Base-by-base conservation (phyloP, 2,888 invertebrate species). In the Eutolmus rufibarbis region DNA sequence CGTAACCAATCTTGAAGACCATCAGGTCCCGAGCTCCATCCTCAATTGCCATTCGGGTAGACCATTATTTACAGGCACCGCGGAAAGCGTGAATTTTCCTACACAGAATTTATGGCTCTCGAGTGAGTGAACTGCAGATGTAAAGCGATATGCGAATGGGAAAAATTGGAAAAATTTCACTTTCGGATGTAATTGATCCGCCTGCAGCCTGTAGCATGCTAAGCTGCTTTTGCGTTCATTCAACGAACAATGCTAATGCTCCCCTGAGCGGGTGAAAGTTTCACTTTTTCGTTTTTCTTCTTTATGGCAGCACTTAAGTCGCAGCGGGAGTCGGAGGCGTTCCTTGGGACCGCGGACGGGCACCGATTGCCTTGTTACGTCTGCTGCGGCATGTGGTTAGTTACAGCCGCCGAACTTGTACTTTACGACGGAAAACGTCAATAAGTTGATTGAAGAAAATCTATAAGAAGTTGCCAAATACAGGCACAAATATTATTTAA, bases 241-340 rank as follows among this genome's bases (percentile, higher is more conserved):
- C 78, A 57, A n/a, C 34, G 46, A 81, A 81, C 79, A 87, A 81
- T 79, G 81, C 46, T 23, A 74, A 74, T 74, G 87, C 87, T 81
- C 87, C 87, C 87, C 79, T n/a, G 66, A 34, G 51, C 87, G 81
- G 87, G 87, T 74, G 87, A 87, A 87, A 87, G 87, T 87, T 87
- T 77, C 56, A 57, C 66, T 66, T 86, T 79, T 87, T 79, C 86
- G 79, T 87, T 86, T 86, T 86, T 86, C 77, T 74, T 76, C 82
- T 84, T 37, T 37, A 37, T 23, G 19, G 31, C 40, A 12, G 66
- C 57, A 66, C 40, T 84, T 31, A 34, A 79, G 46, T 84, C 37
- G 12, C 37, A 8, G 66, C 82, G 82, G 56, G 82, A 84, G 82
- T 57, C 23, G 34, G 46, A 79, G 79, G 79, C 51, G 51, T 37